phyloP scores from a whole-genome alignment of 2,888 invertebrate species.

The Spatulosminthurus flaviceps region DNA sequence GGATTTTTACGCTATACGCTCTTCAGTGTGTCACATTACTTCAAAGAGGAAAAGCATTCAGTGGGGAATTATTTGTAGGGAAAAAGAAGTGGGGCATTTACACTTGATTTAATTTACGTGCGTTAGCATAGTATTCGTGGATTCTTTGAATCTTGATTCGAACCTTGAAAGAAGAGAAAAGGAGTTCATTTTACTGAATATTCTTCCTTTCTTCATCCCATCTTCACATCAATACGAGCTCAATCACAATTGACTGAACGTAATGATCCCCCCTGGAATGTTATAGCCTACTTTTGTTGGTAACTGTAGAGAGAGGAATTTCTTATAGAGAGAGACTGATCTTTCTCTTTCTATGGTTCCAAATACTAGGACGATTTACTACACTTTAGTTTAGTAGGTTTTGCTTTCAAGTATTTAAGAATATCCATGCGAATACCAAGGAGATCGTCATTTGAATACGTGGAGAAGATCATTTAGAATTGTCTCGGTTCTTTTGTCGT shows the following conservation, averaged over 20 bases:
- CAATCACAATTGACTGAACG: not conserved
- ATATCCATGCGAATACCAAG: not conserved
- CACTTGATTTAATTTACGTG: not conserved
- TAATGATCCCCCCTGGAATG: not conserved
- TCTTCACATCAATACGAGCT: not conserved
- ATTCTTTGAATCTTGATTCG: not conserved
- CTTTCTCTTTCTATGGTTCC: not conserved
- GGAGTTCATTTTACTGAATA: not conserved
- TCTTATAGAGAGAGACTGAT: too few relatives aligned
- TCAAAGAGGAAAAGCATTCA: not conserved
- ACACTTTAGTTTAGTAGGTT: too few relatives aligned
- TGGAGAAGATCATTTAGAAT: not conserved
- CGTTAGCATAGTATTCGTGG: not conserved
- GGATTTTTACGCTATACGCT: too few relatives aligned
- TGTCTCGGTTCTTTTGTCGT: not conserved
- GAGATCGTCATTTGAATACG: not conserved
- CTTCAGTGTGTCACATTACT: too few relatives aligned
- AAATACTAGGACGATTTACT: too few relatives aligned
- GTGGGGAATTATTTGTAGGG: not conserved
- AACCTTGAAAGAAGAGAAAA: not conserved
- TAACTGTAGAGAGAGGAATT: not conserved
- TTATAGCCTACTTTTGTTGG: not conserved
- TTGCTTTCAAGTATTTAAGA: not conserved
- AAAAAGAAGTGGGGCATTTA: not conserved
- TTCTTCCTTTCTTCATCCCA: not conserved